A percentile compares a stretch with the other conserved stretches of the same genome.
These are phyloP conservation scores for Macrobrachium rosenbergii DNA, from an alignment of 1,140 invertebrate genomes.

Conservation along the genomic window DNA sequence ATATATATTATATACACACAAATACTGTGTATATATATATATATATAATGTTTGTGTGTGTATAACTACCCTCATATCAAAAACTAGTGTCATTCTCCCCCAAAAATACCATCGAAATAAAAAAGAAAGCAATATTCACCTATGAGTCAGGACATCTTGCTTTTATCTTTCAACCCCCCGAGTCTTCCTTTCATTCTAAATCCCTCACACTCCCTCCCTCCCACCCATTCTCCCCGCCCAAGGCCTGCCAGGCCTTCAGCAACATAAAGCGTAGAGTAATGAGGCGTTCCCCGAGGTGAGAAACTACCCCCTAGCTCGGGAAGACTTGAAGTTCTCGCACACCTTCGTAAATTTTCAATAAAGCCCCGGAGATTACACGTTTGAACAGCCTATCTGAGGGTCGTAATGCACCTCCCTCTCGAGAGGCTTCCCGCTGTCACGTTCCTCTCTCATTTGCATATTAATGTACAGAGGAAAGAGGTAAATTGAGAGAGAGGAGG, in stretches of 20 bases:
- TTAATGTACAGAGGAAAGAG: constrained; percentile 48
- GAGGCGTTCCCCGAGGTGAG: constrained; percentile 47
- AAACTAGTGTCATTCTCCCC: too few relatives aligned
- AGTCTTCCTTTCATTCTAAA: background rate
- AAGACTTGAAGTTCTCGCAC: constrained; percentile 27
- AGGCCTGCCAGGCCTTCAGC: background rate
- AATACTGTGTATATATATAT: too few relatives aligned
- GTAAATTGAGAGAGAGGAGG: background rate
- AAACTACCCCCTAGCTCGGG: constrained; percentile 32
- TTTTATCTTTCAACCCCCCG: too few relatives aligned
- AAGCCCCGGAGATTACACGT: constrained; percentile 57
- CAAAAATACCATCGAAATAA: background rate
- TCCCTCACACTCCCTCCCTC: constrained; percentile 1
- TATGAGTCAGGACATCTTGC: background rate
- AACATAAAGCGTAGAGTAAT: constrained; percentile 37
- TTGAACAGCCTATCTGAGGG: constrained; percentile 51
- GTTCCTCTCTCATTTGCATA: constrained; percentile 53
- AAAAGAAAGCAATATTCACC: too few relatives aligned
- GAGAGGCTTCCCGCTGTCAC: constrained; percentile 43
- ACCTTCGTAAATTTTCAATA: constrained; percentile 61
- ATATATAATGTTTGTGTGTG: too few relatives aligned
- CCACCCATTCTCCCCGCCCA: background rate
- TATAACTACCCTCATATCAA: too few relatives aligned
- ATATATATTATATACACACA: too few relatives aligned
- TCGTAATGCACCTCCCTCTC: constrained; percentile 50